These are phyloP conservation scores for Hyperopisus bebe DNA, from an alignment of 2,113 vertebrate species.

Conservation along the genomic window DNA sequence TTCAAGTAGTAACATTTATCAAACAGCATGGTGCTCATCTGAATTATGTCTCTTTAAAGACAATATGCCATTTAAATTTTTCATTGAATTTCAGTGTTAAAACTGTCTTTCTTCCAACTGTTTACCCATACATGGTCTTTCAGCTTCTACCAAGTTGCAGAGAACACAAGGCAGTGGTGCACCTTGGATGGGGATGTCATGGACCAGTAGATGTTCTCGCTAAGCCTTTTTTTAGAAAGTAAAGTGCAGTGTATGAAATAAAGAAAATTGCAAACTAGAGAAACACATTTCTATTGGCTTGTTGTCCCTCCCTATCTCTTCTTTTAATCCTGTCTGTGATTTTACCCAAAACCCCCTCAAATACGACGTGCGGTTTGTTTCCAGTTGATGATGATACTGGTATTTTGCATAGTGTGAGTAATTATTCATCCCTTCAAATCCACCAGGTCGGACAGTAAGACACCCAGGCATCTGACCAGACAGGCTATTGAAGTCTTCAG, in stretches of 20 bases:
- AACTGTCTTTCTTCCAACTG: background rate
- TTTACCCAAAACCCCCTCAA: background rate
- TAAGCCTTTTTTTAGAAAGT: background rate
- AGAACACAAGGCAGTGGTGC: background rate
- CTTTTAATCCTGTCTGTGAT: background rate
- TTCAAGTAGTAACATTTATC: background rate
- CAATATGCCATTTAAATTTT: background rate
- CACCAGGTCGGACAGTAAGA: constrained; percentile 30
- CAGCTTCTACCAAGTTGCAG: background rate
- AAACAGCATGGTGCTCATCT: background rate
- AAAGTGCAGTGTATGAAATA: background rate
- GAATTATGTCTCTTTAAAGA: background rate
- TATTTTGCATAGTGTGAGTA: constrained; percentile 56
- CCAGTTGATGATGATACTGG: constrained; percentile 47
- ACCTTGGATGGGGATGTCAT: background rate
- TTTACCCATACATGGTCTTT: background rate
- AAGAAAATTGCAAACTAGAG: background rate
- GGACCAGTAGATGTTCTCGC: background rate
- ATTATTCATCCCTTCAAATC: constrained; percentile 57
- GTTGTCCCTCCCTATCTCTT: background rate
- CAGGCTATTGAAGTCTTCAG: constrained; percentile 34
- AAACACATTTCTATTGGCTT: background rate
- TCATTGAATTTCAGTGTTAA: background rate
- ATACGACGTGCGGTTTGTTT: constrained; percentile 49
- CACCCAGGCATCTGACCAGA: constrained; percentile 26